Evolutionary conservation across 1,140 invertebrate species (phyloP).

Genomic region (Diuraphis noxia): DNA sequence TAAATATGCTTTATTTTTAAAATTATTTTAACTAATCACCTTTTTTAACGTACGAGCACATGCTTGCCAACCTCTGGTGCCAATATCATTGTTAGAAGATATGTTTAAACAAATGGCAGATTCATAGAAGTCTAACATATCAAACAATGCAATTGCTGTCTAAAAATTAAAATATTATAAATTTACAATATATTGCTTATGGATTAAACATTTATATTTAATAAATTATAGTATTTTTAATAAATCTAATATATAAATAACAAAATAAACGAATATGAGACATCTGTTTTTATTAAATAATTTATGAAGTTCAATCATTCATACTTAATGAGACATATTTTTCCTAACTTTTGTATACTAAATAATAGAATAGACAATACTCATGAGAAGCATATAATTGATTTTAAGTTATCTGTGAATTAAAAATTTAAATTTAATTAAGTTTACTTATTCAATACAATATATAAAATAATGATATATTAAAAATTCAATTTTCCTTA

Average conservation of each 20-base stretch:
- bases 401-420: neutral
- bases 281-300: neutral
- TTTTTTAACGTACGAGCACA: slow-evolving; percentile 79
- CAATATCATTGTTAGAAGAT: slow-evolving; percentile 73
- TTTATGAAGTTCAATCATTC: neutral
- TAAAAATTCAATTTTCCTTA: neutral
- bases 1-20: neutral
- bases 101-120: slow-evolving; percentile 78
- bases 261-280: neutral
- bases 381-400: neutral
- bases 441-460: neutral
- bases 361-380: too few relatives aligned
- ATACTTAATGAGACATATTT: neutral
- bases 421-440: neutral
- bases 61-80: slow-evolving; percentile 77
- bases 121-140: slow-evolving; percentile 92
- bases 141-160: slow-evolving; percentile 74
- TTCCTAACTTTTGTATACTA: neutral
- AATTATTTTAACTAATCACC: slow-evolving; percentile 61
- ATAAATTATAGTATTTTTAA: neutral
- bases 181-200: slow-evolving; percentile 1
- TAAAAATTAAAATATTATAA: slow-evolving; percentile 53
- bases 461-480: neutral
- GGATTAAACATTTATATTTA: neutral
- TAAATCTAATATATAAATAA: neutral